Percentiles rank a stretch among this genome's conserved stretches.
Evolutionary conservation across 2,888 invertebrate species (phyloP).

Genomic region (Antitype chi): DNA sequence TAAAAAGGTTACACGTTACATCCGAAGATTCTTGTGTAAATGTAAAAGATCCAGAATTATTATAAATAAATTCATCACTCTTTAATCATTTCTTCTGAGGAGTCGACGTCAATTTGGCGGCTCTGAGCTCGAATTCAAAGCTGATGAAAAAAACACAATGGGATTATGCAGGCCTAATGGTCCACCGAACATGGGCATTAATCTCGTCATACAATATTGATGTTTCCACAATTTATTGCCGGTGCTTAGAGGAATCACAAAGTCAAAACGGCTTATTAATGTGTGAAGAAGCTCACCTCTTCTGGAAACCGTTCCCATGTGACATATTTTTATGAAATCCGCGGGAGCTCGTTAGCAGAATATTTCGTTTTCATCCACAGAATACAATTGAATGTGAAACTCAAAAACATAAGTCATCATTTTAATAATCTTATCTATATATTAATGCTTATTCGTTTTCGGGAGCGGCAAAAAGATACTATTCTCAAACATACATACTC

Average conservation of each 20-base stretch:
- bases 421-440: conserved; percentile 79
- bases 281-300: conserved; percentile 89
- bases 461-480: conserved; percentile 73
- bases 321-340: conserved; percentile 87
- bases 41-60: conserved; percentile 67
- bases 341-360: conserved; percentile 85
- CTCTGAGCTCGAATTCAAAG: conserved; percentile 79
- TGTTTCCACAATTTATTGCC: conserved; percentile 88
- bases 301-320: conserved; percentile 75
- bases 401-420: conserved; percentile 87
- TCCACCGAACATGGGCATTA: conserved; percentile 89
- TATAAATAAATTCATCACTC: conserved; percentile 82
- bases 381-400: conserved; percentile 89
- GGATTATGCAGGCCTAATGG: conserved; percentile 89
- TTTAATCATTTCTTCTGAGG: conserved; percentile 79
- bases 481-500: conserved; percentile 74
- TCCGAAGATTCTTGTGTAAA: conserved; percentile 41
- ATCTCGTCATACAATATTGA: conserved; percentile 90
- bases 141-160: conserved; percentile 86
- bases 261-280: conserved; percentile 89
- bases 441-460: conserved; percentile 73
- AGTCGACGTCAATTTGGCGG: conserved; percentile 84
- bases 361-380: conserved; percentile 82
- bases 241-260: conserved; percentile 83
- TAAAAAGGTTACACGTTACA: conserved; percentile 25